A percentile compares a stretch with the other conserved stretches of the same genome.
Evolutionary conservation across 2,888 invertebrate genomes (phyloP).

Genomic region (Cantharis rufa): DNA sequence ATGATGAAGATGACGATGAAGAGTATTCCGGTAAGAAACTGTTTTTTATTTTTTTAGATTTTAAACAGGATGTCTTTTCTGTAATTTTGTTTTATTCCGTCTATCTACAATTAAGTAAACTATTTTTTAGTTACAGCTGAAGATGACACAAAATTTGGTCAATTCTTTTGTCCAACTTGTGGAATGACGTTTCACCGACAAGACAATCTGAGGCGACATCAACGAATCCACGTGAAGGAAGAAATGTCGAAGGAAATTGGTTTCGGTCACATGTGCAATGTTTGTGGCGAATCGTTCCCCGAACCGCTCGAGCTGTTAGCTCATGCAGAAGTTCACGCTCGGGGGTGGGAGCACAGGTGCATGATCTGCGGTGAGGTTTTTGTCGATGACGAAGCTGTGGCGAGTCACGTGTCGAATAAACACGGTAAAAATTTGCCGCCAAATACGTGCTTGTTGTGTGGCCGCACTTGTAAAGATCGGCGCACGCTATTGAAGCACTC

Average conservation of each 20-base stretch:
- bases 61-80: too few species aligned
- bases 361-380: slow-evolving; percentile 69
- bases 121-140: slow-evolving; percentile 4
- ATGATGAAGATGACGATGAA: slow-evolving; percentile 56
- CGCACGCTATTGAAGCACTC: slow-evolving; percentile 70
- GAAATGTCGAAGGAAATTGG: slow-evolving; percentile 36
- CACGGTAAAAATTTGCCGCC: slow-evolving; percentile 65
- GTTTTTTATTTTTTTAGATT: too few species aligned
- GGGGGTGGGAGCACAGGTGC: slow-evolving; percentile 63
- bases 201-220: slow-evolving; percentile 74
- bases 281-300: slow-evolving; percentile 77
- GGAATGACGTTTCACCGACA: slow-evolving; percentile 79
- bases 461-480: slow-evolving; percentile 70
- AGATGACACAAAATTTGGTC: slow-evolving; percentile 64
- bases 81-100: too few species aligned
- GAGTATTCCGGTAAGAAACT: slow-evolving; percentile 57
- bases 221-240: slow-evolving; percentile 53
- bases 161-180: slow-evolving; percentile 72
- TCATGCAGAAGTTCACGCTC: slow-evolving; percentile 78
- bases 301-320: slow-evolving; percentile 77
- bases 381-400: slow-evolving; percentile 65
- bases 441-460: slow-evolving; percentile 70
- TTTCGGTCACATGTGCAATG: slow-evolving; percentile 71
- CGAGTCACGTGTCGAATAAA: slow-evolving; percentile 64
- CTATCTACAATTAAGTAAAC: neutral